phyloP scores from a whole-genome alignment of 2,113 vertebrate species.

The Australoheros scitulus region DNA sequence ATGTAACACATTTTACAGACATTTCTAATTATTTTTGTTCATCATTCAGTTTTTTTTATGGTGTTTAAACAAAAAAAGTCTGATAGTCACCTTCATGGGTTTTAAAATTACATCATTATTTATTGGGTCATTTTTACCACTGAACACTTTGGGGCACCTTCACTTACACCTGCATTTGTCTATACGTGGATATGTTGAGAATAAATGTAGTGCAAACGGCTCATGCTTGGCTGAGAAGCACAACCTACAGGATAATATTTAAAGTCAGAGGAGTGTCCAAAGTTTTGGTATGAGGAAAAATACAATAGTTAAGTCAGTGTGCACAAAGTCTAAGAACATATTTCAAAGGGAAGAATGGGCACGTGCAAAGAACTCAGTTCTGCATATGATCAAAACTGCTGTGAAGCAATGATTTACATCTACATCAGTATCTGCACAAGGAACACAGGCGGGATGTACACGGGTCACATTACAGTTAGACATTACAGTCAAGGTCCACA shows the following conservation, averaged over 20 bases:
- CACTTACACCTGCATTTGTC: neutral
- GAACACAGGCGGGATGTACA: slow-evolving; percentile 1
- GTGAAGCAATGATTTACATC: neutral
- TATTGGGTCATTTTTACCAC: neutral
- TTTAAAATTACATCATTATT: neutral
- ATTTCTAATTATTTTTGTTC: neutral
- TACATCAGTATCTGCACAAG: neutral
- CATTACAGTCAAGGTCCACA: neutral
- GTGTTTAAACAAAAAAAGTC: neutral
- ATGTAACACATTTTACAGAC: neutral
- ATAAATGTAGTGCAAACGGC: slow-evolving; percentile 35
- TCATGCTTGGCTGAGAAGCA: slow-evolving; percentile 4
- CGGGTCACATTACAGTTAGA: neutral
- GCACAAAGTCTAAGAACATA: neutral
- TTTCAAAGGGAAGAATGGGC: neutral
- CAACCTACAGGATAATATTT: neutral
- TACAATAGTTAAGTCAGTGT: neutral
- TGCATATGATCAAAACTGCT: neutral
- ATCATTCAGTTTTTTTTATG: neutral
- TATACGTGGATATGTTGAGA: neutral
- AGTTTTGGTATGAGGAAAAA: neutral
- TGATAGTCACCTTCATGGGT: neutral
- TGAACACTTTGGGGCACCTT: neutral
- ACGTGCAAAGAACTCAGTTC: neutral
- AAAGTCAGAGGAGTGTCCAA: neutral